Evolutionary conservation across 1,140 invertebrate genomes (phyloP).

Genomic region (Latrodectus geometricus): DNA sequence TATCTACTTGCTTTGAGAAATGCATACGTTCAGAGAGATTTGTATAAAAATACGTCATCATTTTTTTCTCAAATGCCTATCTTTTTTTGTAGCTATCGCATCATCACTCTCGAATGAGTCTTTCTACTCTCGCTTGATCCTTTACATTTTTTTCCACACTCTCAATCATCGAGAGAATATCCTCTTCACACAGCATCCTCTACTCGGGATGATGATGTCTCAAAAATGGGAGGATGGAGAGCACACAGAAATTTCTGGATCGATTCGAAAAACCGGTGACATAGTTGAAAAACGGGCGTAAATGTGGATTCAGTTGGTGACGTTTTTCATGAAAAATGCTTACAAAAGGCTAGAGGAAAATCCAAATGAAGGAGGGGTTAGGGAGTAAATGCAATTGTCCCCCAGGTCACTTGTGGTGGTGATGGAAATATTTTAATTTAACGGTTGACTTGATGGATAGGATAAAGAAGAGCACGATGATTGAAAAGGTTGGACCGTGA

Average conservation of each 20-base stretch:
- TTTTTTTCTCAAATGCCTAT: background rate
- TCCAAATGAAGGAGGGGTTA: background rate
- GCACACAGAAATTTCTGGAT: conserved; percentile 28
- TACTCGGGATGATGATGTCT: conserved; percentile 23
- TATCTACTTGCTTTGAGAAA: no score
- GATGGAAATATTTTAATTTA: conserved; percentile 60
- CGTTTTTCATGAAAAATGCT: background rate
- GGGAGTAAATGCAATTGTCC: conserved; percentile 5
- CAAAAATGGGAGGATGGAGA: background rate
- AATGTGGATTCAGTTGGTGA: conserved; percentile 8
- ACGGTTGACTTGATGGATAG: conserved; percentile 53
- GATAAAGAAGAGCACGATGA: conserved; percentile 16
- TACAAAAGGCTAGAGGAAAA: background rate
- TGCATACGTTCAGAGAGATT: background rate
- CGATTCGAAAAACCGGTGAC: conserved; percentile 34
- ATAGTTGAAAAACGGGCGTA: conserved; percentile 32
- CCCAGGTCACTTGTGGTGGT: conserved; percentile 27
- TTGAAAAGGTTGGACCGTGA: conserved; percentile 37
- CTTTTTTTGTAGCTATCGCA: background rate
- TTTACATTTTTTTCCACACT: background rate
- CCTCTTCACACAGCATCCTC: conserved; percentile 4
- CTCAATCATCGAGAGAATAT: background rate
- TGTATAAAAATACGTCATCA: background rate
- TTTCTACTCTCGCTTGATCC: background rate
- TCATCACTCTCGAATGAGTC: background rate